Conservation (phyloP, 2,888 invertebrate species). For the Acanthosepion esculentum region DNA sequence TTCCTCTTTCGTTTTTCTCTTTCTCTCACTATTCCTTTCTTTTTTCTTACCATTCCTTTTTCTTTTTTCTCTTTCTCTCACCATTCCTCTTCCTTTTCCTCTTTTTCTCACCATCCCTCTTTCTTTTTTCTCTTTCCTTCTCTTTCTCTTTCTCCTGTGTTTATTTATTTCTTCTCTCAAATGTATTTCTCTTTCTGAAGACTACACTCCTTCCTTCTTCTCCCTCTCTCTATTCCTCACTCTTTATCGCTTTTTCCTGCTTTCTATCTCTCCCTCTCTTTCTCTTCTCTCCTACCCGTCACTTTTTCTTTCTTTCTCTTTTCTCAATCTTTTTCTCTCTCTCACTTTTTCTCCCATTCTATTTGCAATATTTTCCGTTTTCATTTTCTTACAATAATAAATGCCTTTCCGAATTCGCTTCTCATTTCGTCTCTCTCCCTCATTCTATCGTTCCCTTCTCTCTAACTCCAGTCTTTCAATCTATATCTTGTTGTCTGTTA, state of each 20-base stretch:
- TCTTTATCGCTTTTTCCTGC: neutral
- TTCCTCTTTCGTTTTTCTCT: neutral
- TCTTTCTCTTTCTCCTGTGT: neutral
- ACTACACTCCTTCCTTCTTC: too few relatives aligned
- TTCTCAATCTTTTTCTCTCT: neutral
- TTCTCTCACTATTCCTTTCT: too few relatives aligned
- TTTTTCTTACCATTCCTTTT: too few relatives aligned
- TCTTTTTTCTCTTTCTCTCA: too few relatives aligned
- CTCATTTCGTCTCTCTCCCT: neutral
- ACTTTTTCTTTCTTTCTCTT: neutral
- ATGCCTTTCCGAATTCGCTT: neutral
- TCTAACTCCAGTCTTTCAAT: too few relatives aligned
- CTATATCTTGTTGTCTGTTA: too few relatives aligned
- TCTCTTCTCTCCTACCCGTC: neutral
- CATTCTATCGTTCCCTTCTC: neutral
- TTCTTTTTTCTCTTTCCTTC: too few relatives aligned
- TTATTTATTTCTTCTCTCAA: neutral
- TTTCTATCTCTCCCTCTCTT: neutral
- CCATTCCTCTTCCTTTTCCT: neutral
- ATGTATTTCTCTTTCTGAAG: neutral
- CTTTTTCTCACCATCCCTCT: too few relatives aligned
- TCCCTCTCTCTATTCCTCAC: neutral
- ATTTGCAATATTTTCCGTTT: too few relatives aligned
- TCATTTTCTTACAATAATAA: too few relatives aligned
- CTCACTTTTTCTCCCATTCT: neutral